Percentiles rank a stretch among this genome's conserved stretches.
Evolutionary conservation across 2,113 vertebrate genomes (phyloP).

Genomic region (Stigmatopora nigra): DNA sequence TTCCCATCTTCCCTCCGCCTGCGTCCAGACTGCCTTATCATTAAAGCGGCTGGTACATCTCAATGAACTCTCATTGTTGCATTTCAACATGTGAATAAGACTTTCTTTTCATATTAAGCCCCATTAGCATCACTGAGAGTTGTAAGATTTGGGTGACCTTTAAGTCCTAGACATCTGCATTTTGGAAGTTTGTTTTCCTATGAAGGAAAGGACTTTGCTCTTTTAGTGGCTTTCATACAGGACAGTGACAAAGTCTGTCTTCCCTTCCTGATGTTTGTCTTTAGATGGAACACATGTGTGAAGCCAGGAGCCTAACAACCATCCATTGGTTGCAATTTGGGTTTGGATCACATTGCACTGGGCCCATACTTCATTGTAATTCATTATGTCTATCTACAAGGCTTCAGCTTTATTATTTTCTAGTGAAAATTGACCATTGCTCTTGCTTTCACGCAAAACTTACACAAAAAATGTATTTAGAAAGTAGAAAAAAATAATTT

Average conservation of each 20-base stretch:
- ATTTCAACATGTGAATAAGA: constrained; percentile 62
- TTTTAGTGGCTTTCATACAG: constrained; percentile 12
- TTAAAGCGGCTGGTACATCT: constrained; percentile 61
- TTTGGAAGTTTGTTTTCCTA: constrained; percentile 35
- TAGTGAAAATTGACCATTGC: not conserved
- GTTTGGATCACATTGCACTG: not conserved
- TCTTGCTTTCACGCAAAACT: no score
- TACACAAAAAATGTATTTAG: no score
- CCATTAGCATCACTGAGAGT: constrained; percentile 66
- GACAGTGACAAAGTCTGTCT: not conserved
- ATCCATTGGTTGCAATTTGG: not conserved
- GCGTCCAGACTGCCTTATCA: constrained; percentile 61
- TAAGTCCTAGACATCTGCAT: constrained; percentile 29
- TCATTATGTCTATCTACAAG: no score
- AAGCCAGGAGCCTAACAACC: not conserved
- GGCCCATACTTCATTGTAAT: no score
- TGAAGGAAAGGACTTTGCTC: constrained; percentile 31
- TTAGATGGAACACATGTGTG: not conserved
- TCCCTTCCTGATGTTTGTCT: constrained; percentile 18
- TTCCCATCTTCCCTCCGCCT: not conserved
- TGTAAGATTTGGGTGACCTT: constrained; percentile 44
- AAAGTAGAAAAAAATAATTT: no score
- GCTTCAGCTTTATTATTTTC: not conserved
- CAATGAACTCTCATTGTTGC: constrained; percentile 58
- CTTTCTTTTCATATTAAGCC: constrained; percentile 60